Percentiles rank a stretch among this genome's conserved stretches.
Evolutionary conservation across 2,888 invertebrate species (phyloP).

Genomic region (Diaperis boleti): DNA sequence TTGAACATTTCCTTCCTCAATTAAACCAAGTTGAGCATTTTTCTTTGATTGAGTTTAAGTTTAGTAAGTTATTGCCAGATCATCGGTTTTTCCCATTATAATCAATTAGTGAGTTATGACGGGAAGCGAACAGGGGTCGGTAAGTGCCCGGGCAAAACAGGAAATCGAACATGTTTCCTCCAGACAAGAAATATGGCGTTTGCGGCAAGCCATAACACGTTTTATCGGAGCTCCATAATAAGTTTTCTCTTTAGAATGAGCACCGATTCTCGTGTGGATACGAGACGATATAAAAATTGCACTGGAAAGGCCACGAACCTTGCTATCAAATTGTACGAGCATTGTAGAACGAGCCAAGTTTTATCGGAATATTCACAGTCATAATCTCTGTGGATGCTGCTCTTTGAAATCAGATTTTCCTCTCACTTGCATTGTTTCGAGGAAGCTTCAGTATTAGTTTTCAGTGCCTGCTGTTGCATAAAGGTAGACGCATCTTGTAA

Average conservation of each 20-base stretch:
- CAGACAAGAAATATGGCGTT: conserved; percentile 40
- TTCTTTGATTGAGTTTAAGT: background rate
- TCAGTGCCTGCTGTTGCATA: background rate
- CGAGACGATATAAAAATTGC: conserved; percentile 6
- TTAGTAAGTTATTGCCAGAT: conserved; percentile 22
- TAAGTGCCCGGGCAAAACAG: conserved; percentile 31
- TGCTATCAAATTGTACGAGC: background rate
- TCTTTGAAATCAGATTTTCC: background rate
- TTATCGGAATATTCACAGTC: background rate
- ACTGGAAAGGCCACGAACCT: background rate
- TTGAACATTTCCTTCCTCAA: background rate
- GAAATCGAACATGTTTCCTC: conserved; percentile 51
- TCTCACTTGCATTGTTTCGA: background rate
- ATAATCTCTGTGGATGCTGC: background rate
- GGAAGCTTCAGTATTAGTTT: too few species aligned
- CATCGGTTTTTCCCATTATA: conserved; percentile 26
- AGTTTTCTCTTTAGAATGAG: conserved; percentile 20
- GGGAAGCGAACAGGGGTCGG: conserved; percentile 30
- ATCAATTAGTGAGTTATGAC: conserved; percentile 44
- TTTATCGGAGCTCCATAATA: conserved; percentile 17
- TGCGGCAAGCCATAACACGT: conserved; percentile 15
- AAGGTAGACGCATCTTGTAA: too few species aligned
- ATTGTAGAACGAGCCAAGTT: conserved; percentile 1
- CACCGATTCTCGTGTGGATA: conserved; percentile 6
- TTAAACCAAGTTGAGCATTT: background rate